Percentiles rank a stretch among this genome's conserved stretches.
Conservation (phyloP, 2,888 invertebrate genomes). For the Chrysotoxum bicinctum region DNA sequence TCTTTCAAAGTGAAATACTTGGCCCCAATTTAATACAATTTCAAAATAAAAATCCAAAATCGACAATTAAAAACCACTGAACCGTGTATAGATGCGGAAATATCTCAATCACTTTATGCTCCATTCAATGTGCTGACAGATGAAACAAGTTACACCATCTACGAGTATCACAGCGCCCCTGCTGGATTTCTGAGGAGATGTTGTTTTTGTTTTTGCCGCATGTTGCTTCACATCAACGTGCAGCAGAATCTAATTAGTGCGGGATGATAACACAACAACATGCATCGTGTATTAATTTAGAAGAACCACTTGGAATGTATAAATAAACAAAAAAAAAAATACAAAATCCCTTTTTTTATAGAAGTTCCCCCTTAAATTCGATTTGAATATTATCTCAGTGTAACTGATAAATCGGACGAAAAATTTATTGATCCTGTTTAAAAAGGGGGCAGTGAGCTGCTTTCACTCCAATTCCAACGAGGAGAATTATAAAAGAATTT, state of each 20-base stretch:
- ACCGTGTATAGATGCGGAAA: slow-evolving; percentile 50
- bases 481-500: slow-evolving; percentile 7
- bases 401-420: slow-evolving; percentile 58
- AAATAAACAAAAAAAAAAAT: slow-evolving; percentile 65
- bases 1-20: slow-evolving; percentile 1
- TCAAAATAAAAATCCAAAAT: slow-evolving; percentile 28
- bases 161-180: neutral
- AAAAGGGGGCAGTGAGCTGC: neutral
- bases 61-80: slow-evolving; percentile 66
- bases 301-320: slow-evolving; percentile 65
- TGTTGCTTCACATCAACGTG: slow-evolving; percentile 63
- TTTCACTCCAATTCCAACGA: neutral
- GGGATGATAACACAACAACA: slow-evolving; percentile 60
- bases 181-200: neutral
- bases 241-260: slow-evolving; percentile 70
- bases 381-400: slow-evolving; percentile 2
- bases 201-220: neutral
- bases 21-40: slow-evolving; percentile 20
- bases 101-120: slow-evolving; percentile 72
- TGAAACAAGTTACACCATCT: slow-evolving; percentile 64
- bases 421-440: slow-evolving; percentile 69
- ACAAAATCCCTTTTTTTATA: slow-evolving; percentile 9
- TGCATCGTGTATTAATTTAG: slow-evolving; percentile 37
- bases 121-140: slow-evolving; percentile 71
- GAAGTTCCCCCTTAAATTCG: slow-evolving; percentile 10